Base-by-base conservation (phyloP, 2,888 invertebrate species). In the Phyllotreta cruciferae region DNA sequence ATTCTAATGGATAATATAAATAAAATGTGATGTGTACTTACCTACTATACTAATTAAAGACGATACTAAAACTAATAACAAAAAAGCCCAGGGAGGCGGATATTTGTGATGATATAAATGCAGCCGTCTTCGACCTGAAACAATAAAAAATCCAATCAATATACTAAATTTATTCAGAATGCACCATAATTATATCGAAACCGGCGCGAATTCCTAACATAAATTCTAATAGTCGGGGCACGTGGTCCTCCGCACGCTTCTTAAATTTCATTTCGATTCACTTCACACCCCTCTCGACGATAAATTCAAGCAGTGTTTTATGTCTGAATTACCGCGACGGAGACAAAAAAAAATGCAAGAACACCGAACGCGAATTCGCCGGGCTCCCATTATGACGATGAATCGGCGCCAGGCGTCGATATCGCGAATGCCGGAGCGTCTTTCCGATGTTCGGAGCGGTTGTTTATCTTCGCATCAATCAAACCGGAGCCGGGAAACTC, bases 41-140 rank as follows among this genome's bases (percentile, higher is more conserved):
- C 81, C 81, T 75, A 80, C 80, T 80, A 81, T 79, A 79, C 78
- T 81, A 78, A 80, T 76, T 78, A 81, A 79, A 72, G 79, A 80
- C 72, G 79, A 77, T 67, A 77, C 77, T 79, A 80, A 75, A 72
- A 81, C 78, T 80, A 80, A 74, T 73, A 78, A 78, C 79, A 81
- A 76, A 74, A 80, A 78, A 71, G 79, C 77, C 79, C 79, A 79
- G 72, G 79, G 77, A 62, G 80, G 80, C 69, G 81, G 80, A 70
- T 78, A 79, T 73, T 80, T 80, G 68, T 78, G 78, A 66, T 75
- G 74, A 70, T 77, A 77, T 62, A 75, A 72, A 70, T 76, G 76
- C 66, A 76, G 73, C 76, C 81, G 80, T 81, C 81, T 80, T 77
- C 81, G 77, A 68, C 81, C 81, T 81, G 76, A 39, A 79, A 79